phyloP scores from a whole-genome alignment of 2,113 vertebrate species.

The Myotis lucifugus region DNA sequence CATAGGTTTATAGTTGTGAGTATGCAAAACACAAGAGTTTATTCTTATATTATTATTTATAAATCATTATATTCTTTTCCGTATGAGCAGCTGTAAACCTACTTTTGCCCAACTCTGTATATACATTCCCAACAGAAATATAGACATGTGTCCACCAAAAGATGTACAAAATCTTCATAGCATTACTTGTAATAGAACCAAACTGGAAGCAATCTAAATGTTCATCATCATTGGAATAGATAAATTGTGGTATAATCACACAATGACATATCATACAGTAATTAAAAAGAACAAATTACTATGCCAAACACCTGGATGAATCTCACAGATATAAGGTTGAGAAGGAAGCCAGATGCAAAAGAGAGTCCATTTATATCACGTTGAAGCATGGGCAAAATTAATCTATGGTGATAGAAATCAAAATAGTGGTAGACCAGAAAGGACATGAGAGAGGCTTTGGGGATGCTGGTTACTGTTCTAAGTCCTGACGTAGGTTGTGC shows the following conservation, averaged over 20 bases:
- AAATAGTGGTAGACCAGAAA: neutral
- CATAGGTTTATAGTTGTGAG: neutral
- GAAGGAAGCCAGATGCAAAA: neutral
- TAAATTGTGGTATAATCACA: conserved; percentile 15
- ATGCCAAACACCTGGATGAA: neutral
- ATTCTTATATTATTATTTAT: neutral
- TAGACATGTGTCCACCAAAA: neutral
- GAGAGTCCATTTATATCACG: neutral
- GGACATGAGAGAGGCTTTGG: neutral
- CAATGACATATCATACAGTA: neutral
- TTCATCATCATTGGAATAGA: neutral
- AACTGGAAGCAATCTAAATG: conserved; percentile 16
- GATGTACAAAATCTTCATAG: neutral
- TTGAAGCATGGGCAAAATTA: neutral
- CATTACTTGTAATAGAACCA: conserved; percentile 7
- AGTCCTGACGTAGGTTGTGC: neutral
- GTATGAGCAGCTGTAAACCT: neutral
- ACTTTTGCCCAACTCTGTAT: neutral
- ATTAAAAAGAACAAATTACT: neutral
- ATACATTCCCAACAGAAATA: neutral
- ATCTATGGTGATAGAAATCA: conserved; percentile 16
- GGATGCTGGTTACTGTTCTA: neutral
- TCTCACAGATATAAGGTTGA: conserved; percentile 5
- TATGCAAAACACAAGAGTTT: neutral
- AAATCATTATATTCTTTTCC: neutral